Base-by-base conservation (phyloP, 2,797 vertebrate species). In the Danio tinwini region DNA sequence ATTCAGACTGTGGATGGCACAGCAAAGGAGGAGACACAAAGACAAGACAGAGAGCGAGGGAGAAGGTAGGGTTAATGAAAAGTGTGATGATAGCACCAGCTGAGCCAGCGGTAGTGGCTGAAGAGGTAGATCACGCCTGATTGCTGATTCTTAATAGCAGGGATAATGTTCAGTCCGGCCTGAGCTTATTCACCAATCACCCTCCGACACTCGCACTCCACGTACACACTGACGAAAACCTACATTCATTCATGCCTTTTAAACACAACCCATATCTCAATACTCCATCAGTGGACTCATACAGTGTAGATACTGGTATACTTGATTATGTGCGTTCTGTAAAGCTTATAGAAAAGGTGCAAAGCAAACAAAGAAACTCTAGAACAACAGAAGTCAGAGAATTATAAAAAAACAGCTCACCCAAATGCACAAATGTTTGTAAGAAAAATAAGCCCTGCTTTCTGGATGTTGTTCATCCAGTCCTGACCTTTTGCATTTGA, bases 21-120 rank as follows among this genome's bases (percentile, higher is more conserved):
- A 59, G 50, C 16, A 37, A 19, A 59, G 74, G 14, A 64, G 50
- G 37, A 29, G 53, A 42, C 63, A 77, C 67, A 80, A 55, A 29
- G 21, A 59, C 14, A n/a, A 65, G 73, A 67, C 40, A 68, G 16
- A 76, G 58, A 52, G 67, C 59, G 42, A 63, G 44, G 70, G 40
- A 72, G 29, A 67, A 50, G 53, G 76, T 39, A 72, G 75, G 78
- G 79, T 85, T 82, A 77, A 81, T 79, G 44, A 81, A 84, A 82
- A 63, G 75, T 85, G 86, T 87, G 68, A 83, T 87, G 82, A 86
- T 83, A 83, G 69, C 65, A 74, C 74, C 75, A 89, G 91, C 91
- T 93, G 91, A 93, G 90, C 88, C 89, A 92, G 90, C 91, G 92
- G 82, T 85, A 90, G 87, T 82, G 78, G 78, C 67, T 75, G 82